Evolutionary conservation across 2,888 invertebrate genomes (phyloP).

Genomic region (Cacoxenus indagator): DNA sequence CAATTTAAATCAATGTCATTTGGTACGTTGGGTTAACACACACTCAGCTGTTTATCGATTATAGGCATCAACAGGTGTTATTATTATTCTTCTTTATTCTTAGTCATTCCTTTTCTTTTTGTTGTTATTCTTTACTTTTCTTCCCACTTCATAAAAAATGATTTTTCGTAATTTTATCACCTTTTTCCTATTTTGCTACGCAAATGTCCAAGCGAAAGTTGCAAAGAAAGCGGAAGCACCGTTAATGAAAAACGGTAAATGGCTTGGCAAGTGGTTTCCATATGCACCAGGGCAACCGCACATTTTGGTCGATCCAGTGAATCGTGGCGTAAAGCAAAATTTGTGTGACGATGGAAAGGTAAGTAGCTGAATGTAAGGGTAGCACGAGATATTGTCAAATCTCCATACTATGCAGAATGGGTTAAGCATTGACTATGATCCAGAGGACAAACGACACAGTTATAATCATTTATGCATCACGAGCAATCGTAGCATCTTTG

Average conservation of each 20-base stretch:
- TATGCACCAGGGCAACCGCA: constrained; percentile 46
- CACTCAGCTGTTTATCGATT: background rate
- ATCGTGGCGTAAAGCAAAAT: background rate
- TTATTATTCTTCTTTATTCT: constrained; percentile 17
- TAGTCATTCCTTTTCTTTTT: constrained; percentile 37
- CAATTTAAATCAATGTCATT: too few species aligned
- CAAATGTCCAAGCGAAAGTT: constrained; percentile 39
- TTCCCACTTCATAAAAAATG: constrained; percentile 6
- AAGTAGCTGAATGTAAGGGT: constrained; percentile 39
- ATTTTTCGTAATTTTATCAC: constrained; percentile 14
- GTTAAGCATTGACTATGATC: constrained; percentile 54
- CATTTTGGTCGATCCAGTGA: constrained; percentile 15
- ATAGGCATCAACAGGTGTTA: constrained; percentile 5
- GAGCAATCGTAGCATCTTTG: constrained; percentile 71
- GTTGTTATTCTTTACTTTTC: constrained; percentile 36
- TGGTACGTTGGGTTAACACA: background rate
- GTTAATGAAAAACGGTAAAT: constrained; percentile 36
- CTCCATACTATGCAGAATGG: constrained; percentile 38
- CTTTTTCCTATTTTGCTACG: constrained; percentile 28
- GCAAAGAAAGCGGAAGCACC: constrained; percentile 63
- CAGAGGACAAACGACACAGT: constrained; percentile 52
- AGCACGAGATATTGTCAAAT: too few species aligned
- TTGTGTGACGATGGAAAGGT: constrained; percentile 80
- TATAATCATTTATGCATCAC: constrained; percentile 75
- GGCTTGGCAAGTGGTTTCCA: constrained; percentile 59